Evolutionary conservation across 1,140 invertebrate genomes (phyloP).

Genomic region (Diploscapter pachys): DNA sequence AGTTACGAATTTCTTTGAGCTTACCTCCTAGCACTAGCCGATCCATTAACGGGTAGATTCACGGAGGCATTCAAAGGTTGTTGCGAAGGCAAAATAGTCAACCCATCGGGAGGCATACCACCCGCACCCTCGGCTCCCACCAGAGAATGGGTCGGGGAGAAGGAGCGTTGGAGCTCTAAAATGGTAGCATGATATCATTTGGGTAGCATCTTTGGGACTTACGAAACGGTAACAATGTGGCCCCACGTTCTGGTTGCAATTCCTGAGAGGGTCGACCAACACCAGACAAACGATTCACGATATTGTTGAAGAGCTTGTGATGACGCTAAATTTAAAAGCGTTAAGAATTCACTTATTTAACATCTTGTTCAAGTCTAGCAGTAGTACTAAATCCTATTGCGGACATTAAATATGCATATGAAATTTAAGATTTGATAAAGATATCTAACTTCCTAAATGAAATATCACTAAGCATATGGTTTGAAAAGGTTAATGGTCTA

Average conservation of each 20-base stretch:
- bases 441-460: no score
- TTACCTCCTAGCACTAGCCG: conserved; percentile 6
- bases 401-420: no score
- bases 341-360: no score
- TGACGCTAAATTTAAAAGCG: conserved; percentile 71
- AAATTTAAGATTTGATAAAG: no score
- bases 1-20: no score
- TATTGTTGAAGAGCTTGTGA: conserved; percentile 84
- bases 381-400: no score
- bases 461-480: no score
- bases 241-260: conserved; percentile 11
- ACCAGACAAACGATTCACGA: conserved; percentile 60
- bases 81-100: not conserved
- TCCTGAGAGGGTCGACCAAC: conserved; percentile 22
- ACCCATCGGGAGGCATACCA: conserved; percentile 15
- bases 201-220: conserved; percentile 44
- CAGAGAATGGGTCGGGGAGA: conserved; percentile 58
- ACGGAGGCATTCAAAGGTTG: no score
- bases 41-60: conserved; percentile 34
- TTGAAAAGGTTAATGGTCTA: no score
- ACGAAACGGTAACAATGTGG: conserved; percentile 23
- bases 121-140: conserved; percentile 42
- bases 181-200: conserved; percentile 39
- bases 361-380: no score
- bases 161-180: conserved; percentile 13